A percentile compares a stretch with the other conserved stretches of the same genome.
phyloP scores from a whole-genome alignment of 2,888 invertebrate genomes.

The Autographa gamma region DNA sequence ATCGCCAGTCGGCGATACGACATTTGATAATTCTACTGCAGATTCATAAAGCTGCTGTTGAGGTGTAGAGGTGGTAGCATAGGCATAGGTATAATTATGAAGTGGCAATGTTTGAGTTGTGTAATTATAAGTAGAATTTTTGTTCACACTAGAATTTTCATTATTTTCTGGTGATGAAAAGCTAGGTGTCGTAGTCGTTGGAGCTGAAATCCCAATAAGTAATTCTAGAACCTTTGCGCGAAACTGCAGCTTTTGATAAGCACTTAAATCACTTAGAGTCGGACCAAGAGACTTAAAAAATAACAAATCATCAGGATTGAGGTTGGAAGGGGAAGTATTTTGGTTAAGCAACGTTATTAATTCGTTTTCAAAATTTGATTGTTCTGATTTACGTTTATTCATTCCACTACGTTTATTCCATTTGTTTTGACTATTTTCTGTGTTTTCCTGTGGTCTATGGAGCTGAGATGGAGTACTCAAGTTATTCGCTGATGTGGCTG shows the following conservation, averaged over 20 bases:
- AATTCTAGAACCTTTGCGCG: conserved; percentile 2
- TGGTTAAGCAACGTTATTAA: not conserved
- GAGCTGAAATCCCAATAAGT: not conserved
- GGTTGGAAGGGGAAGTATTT: not conserved
- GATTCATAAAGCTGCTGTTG: not conserved
- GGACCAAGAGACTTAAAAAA: conserved; percentile 27
- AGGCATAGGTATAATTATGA: not conserved
- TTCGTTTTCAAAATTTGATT: conserved; percentile 1
- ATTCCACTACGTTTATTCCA: not conserved
- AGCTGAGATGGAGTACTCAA: conserved; percentile 3
- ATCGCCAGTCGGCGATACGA: not conserved
- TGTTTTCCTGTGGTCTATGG: not conserved
- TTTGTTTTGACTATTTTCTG: not conserved
- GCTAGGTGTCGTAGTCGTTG: not conserved
- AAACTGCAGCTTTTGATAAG: conserved; percentile 17
- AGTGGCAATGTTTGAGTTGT: not conserved
- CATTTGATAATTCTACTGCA: not conserved
- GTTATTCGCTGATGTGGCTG: not conserved
- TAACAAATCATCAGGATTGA: conserved; percentile 26
- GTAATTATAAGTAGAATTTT: not conserved
- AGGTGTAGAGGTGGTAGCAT: not conserved
- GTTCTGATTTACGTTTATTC: not conserved
- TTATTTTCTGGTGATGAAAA: not conserved
- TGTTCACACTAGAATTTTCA: too few relatives aligned
- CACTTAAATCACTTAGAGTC: not conserved